Base-by-base conservation (phyloP, 2,797 vertebrate genomes). In the Euthynnus affinis region DNA sequence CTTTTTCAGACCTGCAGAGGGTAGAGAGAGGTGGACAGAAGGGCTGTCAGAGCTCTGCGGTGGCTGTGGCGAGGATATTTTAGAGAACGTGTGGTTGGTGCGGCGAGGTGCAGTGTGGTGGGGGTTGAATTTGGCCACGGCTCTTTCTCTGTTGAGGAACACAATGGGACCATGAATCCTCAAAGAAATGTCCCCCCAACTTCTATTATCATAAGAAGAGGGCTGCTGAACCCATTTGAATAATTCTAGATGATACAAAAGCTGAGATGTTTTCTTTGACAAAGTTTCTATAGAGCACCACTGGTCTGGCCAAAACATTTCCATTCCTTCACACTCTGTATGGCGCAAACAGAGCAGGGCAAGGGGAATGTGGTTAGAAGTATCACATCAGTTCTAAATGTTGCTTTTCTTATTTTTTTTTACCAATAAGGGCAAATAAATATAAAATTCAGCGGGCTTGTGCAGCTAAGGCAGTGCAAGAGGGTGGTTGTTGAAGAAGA, bases 151-250 rank as follows among this genome's bases (percentile, higher is more conserved):
- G 83, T 82, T 84, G 74, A 67, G 74, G 80, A 82, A 83, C 91
- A 95, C 93, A 94, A 94, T 92, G 80, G 91, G 78, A 81, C 85
- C 76, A 87, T 87, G 92, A 88, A 90, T 92, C 87, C 88, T 93
- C 89, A 92, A 94, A 94, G 90, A 93, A 93, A 91, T 87, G 83
- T 44, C 57, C 42, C 73, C 76, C 55, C 59, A 84, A 80, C 83
- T 88, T 80, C 87, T 87, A 95, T 95, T 94, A 94, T 87, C 94
- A 95, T 96, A 92, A 94, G 89, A 94, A 94, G 86, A 87, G 92
- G 80, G 71, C 75, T 64, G 87, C 87, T 84, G 85, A 90, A 88
- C 90, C 82, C 83, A 89, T 93, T 91, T 91, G 87, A 94, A 95
- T 93, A 91, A 93, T 92, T 93, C 87, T 74, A 46, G 75, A 90